Conservation (phyloP, 30 jellyfish, hydroid and myxozoan species). For the Catostylus mosaicus region DNA sequence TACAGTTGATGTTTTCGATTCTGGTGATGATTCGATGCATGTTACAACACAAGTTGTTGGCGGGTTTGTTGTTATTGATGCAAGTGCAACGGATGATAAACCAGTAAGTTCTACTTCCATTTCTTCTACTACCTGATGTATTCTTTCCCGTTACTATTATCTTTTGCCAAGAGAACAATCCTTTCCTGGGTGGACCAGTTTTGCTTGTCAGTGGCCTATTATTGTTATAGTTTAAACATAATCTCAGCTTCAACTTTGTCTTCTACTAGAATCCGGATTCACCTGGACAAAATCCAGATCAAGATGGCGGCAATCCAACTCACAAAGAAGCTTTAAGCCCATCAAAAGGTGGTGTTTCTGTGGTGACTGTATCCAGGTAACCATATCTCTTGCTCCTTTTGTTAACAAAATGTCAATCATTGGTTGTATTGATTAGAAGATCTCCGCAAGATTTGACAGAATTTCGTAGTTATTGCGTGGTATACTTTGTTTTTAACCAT, state of each 20-base stretch:
- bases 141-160: neutral
- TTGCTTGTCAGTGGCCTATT: too few relatives aligned
- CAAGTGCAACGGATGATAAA: conserved; percentile 44
- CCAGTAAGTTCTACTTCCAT: neutral
- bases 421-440: too few relatives aligned
- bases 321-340: neutral
- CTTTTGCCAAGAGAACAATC: too few relatives aligned
- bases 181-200: too few relatives aligned
- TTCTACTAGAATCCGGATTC: neutral
- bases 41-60: conserved; percentile 69
- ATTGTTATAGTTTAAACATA: too few relatives aligned
- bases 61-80: conserved; percentile 77
- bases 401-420: too few relatives aligned
- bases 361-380: conserved; percentile 25
- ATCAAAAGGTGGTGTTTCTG: conserved; percentile 22
- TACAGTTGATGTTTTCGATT: conserved; percentile 44
- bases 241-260: neutral
- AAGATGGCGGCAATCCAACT: neutral
- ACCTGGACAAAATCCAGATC: neutral
- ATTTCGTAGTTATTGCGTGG: too few relatives aligned
- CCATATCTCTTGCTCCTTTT: neutral
- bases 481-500: too few relatives aligned
- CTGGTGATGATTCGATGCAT: conserved; percentile 65
- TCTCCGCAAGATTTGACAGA: too few relatives aligned
- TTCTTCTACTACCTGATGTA: neutral